Conservation (phyloP, 2,113 vertebrate species). For the Indicator maculatus region DNA sequence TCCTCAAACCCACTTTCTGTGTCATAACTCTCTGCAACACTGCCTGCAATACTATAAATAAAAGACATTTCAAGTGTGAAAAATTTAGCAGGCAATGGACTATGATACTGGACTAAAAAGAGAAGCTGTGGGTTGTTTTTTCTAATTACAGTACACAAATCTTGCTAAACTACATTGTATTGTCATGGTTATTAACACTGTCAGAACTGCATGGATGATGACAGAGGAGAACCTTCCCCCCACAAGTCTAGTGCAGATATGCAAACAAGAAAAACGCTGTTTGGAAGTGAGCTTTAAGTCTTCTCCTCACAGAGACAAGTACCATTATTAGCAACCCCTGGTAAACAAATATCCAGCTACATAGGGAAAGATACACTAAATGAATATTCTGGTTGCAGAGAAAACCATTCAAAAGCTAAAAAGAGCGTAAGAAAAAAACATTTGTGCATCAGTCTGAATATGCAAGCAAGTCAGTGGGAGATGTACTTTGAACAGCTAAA, state of each 20-base stretch:
- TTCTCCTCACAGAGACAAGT: neutral
- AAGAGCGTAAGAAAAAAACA: accelerated
- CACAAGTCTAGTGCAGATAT: neutral
- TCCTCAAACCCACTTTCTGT: constrained; percentile 98
- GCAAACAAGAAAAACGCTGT: neutral
- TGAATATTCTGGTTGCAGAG: neutral
- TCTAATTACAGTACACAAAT: neutral
- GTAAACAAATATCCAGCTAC: neutral
- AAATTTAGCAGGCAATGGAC: neutral
- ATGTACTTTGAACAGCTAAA: neutral
- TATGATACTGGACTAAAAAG: neutral
- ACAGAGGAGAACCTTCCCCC: neutral
- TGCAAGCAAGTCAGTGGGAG: neutral
- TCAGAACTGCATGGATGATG: neutral
- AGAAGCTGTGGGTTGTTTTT: neutral
- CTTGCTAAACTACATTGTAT: neutral
- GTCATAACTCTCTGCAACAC: constrained; percentile 97
- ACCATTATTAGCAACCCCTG: neutral
- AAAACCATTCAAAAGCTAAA: neutral
- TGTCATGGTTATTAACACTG: neutral
- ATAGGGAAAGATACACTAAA: neutral
- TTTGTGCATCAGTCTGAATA: neutral
- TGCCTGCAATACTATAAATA: constrained; percentile 89
- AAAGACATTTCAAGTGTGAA: neutral
- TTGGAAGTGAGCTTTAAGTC: neutral